phyloP scores from a whole-genome alignment of 1,140 invertebrate species.

The Euglossa dilemma region DNA sequence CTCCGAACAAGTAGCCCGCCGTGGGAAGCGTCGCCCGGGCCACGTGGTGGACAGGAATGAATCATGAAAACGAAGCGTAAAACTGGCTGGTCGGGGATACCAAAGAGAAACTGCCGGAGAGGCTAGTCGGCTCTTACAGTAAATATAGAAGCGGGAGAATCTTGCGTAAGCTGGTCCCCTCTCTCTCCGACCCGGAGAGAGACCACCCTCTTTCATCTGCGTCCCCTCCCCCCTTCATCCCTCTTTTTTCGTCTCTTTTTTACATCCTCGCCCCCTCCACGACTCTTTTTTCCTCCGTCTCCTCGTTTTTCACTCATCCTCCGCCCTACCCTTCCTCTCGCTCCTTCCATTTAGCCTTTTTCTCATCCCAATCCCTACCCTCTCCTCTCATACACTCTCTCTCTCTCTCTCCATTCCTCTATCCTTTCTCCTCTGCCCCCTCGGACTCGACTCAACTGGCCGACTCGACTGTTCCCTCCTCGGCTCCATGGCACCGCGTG shows the following conservation, averaged over 20 bases:
- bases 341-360: neutral
- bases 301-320: neutral
- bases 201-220: neutral
- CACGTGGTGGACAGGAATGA: constrained; percentile 58
- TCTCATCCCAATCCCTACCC: too few species aligned
- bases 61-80: constrained; percentile 60
- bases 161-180: constrained; percentile 50
- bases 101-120: constrained; percentile 25
- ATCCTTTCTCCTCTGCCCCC: neutral
- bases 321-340: neutral
- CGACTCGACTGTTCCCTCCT: neutral
- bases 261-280: neutral
- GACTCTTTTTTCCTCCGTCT: constrained; percentile 5
- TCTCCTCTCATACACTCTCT: too few species aligned
- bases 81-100: constrained; percentile 38
- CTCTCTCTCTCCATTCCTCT: neutral
- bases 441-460: neutral
- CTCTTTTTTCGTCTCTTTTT: neutral
- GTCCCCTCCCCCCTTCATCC: neutral
- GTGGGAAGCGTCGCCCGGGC: constrained; percentile 39
- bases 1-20: constrained; percentile 18
- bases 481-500: neutral
- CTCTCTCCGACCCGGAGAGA: neutral
- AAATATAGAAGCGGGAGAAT: constrained; percentile 58
- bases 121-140: constrained; percentile 31